Base-by-base conservation (phyloP, 2,888 invertebrate species). In the Ectropis crepuscularia region DNA sequence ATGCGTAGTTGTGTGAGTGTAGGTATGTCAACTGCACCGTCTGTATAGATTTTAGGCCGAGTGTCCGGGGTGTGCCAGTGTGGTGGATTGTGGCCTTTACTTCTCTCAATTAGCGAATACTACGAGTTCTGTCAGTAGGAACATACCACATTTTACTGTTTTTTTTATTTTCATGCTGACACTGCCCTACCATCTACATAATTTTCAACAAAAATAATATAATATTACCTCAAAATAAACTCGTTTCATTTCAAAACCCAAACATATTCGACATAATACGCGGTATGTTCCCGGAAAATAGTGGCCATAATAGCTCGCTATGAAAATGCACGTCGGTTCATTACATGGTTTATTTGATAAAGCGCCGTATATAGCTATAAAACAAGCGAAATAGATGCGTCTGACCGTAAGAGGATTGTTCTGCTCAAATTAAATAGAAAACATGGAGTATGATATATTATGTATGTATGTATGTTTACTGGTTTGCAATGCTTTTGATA, bases 301-400 rank as follows among this genome's bases (percentile, higher is more conserved):
- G 16, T 28, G 16, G 16, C 16, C 16, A 28, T 28, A 50, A 39
- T 53, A 42, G 42, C 62, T 61, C 62, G 64, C 66, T 51, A 61
- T 63, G 62, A 55, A 65, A 69, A 63, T 67, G 60, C 63, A 61
- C 60, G 50, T 6, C 39, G n/a, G 70, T 57, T 77, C 76, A 87
- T 87, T 86, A 85, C 85, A 79, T 79, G 81, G 77, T 79, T 85
- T 84, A 88, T 87, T 88, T 87, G 83, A 85, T 85, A 86, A 87
- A 87, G 86, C 84, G 71, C 65, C 48, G 43, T 43, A 48, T 39
- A 28, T 39, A 58, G 8, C 9, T 58, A 65, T 37, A 43, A 54
- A 36, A 57, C 16, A 37, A 48, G 11, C 28, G 10, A 39, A 57
- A 46, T 11, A 64, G 55, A 50, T 61, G 61, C 48, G 38, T 45